Evolutionary conservation across 2,888 invertebrate genomes (phyloP), one percentile per base, ranked within the genome.

Genomic region (Parnassius smintheus): DNA sequence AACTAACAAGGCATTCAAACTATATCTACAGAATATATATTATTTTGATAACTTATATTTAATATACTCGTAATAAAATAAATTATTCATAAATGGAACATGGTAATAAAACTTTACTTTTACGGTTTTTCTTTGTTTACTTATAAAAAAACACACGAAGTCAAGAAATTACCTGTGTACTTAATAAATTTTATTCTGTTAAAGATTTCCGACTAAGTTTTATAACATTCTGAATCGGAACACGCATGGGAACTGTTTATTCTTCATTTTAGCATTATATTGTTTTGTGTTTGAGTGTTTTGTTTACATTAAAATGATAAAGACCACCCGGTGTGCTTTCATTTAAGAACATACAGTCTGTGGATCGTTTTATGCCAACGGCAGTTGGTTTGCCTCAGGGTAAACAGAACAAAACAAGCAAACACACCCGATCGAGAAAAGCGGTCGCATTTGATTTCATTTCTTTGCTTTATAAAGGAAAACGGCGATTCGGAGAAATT

Each of bases 301-400:
- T 88, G 89, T 91, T 88, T 89, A 88, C 84, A 76, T 88, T 87
- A 75, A 81, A 81, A 88, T 91, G 91, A 91, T 90, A 87, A 84
- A 88, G 91, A 90, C 91, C 91, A 91, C 91, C 91, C 91, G 90
- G 82, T 73, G 68, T 61, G 74, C 67, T 70, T 78, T 75, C 75
- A 77, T 80, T 75, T 72, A 75, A 74, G 76, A 69, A 73, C 77
- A 75, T 72, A 78, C 79, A 77, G 74, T 79, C 78, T 74, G 77
- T 74, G 70, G 77, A 79, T 75, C 76, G 75, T 75, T 80, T 81
- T 78, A 78, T 75, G 77, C 83, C 77, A 82, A 81, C 82, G 81
- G 75, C 86, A 86, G 88, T 88, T 90, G 90, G 88, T 83, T 83
- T 75, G 79, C 78, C 84, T 91, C 89, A 86, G 77, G 78, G 78